Base-by-base conservation (phyloP, 2,888 invertebrate genomes). In the Hypolimnas misippus region DNA sequence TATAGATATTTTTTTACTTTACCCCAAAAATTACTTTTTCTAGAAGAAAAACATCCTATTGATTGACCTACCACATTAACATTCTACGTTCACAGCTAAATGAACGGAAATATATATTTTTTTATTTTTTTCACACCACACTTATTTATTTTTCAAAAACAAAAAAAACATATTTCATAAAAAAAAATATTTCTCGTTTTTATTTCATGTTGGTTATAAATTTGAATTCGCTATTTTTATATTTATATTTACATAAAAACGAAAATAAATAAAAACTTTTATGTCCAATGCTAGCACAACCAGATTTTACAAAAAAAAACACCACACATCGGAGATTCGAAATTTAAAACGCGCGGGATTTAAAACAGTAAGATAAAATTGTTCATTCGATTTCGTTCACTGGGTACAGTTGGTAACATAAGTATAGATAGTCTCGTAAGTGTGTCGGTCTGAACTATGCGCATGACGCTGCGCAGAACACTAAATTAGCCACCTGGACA, bases 301-400 rank as follows among this genome's bases (percentile, higher is more conserved):
- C 25, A 54, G 25, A 54, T 25, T 33, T 40, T 14, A 25, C 10
- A 3, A 21, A 53, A 53, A 31, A 52, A 31, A 33, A 38, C 4
- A 57, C 35, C 10, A 60, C 52, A 63, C 64, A 64, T 68, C 56
- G 57, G 66, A 63, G 59, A 62, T 65, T 57, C 56, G 54, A 64
- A 51, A 55, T 58, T 64, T 56, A 67, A 59, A 65, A 64, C 50
- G 57, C 46, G 25, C 52, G 46, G 49, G 67, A 62, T 53, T 66
- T 64, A 63, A 69, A 67, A 55, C 58, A 63, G 54, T 62, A 64
- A 65, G 62, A 65, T 64, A 58, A 62, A 55, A 49, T 57, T 61
- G 55, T 65, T 57, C 62, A 60, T 65, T 65, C 62, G 67, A 58
- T 63, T 69, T 69, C 69, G 68, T 68, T 69, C 67, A 53, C 10